Evolutionary conservation across 2,797 vertebrate genomes (phyloP).

Genomic region (Ctenosaura bakeri): DNA sequence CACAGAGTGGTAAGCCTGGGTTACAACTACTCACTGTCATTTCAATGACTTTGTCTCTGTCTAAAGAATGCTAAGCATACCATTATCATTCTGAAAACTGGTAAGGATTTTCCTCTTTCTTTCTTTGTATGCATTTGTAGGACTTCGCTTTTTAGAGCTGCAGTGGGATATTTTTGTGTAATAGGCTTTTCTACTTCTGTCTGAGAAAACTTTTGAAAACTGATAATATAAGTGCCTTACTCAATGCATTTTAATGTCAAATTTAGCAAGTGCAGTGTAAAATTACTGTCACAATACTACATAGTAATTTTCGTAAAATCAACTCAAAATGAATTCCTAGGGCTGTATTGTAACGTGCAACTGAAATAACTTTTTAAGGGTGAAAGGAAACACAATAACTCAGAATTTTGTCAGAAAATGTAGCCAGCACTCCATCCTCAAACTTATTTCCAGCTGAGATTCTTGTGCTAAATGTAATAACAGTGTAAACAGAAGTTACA

Average conservation of each 20-base stretch:
- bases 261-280: conserved; percentile 66
- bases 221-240: conserved; percentile 53
- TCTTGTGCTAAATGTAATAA: not conserved
- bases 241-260: conserved; percentile 55
- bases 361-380: conserved; percentile 17
- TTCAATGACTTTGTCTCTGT: conserved; percentile 32
- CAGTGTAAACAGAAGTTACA: not conserved
- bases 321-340: conserved; percentile 47
- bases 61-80: conserved; percentile 19
- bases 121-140: conserved; percentile 51
- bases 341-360: conserved; percentile 30
- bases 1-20: conserved; percentile 22
- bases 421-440: conserved; percentile 7
- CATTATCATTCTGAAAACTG: conserved; percentile 38
- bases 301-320: conserved; percentile 61
- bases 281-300: conserved; percentile 49
- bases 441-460: not conserved
- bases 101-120: conserved; percentile 53
- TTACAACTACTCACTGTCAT: conserved; percentile 29
- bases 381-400: conserved; percentile 30
- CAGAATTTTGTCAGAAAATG: not conserved
- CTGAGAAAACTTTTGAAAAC: conserved; percentile 42
- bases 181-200: conserved; percentile 26
- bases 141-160: conserved; percentile 20
- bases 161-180: conserved; percentile 24